These are phyloP conservation scores for Sebastes glaucus DNA, from an alignment of 2,797 vertebrate genomes.

Conservation along the genomic window DNA sequence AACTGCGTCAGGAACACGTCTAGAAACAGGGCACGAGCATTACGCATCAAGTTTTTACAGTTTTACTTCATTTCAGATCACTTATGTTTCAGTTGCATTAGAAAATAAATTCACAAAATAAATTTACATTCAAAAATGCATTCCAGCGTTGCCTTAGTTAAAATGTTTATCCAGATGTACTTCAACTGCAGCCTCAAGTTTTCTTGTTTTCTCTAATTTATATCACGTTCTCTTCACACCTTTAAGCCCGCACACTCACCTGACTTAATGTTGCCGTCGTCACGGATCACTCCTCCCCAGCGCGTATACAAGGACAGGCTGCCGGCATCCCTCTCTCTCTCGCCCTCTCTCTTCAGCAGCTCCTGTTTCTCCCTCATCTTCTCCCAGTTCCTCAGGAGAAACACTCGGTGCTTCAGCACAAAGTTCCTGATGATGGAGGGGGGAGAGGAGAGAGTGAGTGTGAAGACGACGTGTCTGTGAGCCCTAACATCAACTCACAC, in stretches of 20 bases:
- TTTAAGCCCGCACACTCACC: slow-evolving; percentile 71
- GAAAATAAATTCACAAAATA: neutral
- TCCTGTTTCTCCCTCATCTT: slow-evolving; percentile 96
- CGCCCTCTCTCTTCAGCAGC: slow-evolving; percentile 89
- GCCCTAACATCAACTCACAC: neutral
- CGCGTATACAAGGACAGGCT: slow-evolving; percentile 89
- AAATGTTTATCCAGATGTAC: neutral
- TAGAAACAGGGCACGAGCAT: slow-evolving; percentile 63
- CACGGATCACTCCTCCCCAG: slow-evolving; percentile 94
- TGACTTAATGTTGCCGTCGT: slow-evolving; percentile 98
- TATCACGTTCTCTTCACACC: neutral
- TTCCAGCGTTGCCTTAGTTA: neutral
- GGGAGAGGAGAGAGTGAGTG: neutral
- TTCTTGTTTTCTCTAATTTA: neutral
- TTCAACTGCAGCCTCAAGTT: neutral
- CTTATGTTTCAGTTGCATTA: neutral
- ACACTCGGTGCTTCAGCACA: slow-evolving; percentile 95
- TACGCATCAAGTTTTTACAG: neutral
- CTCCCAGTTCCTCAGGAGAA: slow-evolving; percentile 96
- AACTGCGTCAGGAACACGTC: slow-evolving; percentile 99
- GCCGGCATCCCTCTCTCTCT: slow-evolving; percentile 81
- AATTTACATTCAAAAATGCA: neutral
- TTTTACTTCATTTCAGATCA: neutral
- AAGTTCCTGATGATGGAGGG: slow-evolving; percentile 87
- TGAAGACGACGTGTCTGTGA: neutral